Percentiles rank a stretch among this genome's conserved stretches.
Evolutionary conservation across 2,113 vertebrate genomes (phyloP).

Genomic region (Leptobrachium leishanense): DNA sequence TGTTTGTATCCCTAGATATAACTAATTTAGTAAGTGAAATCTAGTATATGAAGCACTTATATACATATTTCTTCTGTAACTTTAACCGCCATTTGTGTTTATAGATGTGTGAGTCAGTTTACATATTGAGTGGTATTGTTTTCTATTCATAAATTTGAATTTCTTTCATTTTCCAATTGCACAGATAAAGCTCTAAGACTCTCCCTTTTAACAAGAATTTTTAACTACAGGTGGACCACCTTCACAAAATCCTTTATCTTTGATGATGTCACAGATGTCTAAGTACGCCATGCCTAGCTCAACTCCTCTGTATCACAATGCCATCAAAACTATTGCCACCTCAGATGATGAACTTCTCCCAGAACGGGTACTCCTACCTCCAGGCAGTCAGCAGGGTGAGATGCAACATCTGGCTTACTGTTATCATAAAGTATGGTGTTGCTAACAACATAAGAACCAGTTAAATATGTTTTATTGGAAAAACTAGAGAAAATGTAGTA

Average conservation of each 20-base stretch:
- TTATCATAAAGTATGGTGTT: too few species aligned
- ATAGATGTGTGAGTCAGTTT: neutral
- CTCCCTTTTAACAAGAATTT: slow-evolving; percentile 28
- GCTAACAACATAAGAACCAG: too few species aligned
- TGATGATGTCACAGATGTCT: slow-evolving; percentile 99
- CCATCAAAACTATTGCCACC: slow-evolving; percentile 97
- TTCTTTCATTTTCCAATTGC: neutral
- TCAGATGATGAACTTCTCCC: slow-evolving; percentile 93
- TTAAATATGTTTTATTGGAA: too few species aligned
- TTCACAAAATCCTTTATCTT: slow-evolving; percentile 90
- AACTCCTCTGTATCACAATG: slow-evolving; percentile 96
- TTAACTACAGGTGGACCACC: slow-evolving; percentile 70
- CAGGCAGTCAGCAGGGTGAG: slow-evolving; percentile 82
- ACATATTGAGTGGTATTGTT: neutral
- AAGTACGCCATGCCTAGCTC: slow-evolving; percentile 97
- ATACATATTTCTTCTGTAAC: neutral
- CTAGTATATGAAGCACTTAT: too few species aligned
- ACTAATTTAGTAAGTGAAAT: too few species aligned
- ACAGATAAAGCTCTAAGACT: too few species aligned
- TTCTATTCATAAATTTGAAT: neutral
- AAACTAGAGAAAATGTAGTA: too few species aligned
- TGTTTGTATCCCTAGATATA: too few species aligned
- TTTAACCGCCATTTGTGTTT: neutral
- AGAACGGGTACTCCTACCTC: slow-evolving; percentile 84
- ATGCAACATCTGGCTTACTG: neutral